Base-by-base conservation (phyloP, 2,888 invertebrate species). In the Achlya flavicornis region DNA sequence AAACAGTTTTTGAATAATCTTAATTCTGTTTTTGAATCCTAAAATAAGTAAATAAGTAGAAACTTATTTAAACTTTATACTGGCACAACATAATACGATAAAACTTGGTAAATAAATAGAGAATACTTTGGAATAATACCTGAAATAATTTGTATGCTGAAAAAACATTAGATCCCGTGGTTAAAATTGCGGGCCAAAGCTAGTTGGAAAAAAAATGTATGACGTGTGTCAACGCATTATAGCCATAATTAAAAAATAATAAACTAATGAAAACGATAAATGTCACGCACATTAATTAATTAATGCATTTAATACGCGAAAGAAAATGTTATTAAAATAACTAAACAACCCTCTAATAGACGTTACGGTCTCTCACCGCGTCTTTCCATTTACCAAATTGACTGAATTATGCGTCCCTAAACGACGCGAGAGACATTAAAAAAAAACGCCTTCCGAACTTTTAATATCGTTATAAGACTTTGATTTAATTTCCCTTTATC, bases 401-500 rank as follows among this genome's bases (percentile, higher is more conserved):
- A 90, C 87, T 93, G 90, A 93, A 92, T 89, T 92, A 93, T 90
- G 81, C 86, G 84, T 90, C 91, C 91, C 92, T 82, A 84, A 90
- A 85, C 87, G 80, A 88, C 84, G 83, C 80, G 78, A 87, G 87
- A 86, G 91, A 93, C 93, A 93, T 93, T 92, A 92, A 91, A 92
- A 91, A 92, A 87, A 90, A 89, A 88, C 83, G 87, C 89, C 89
- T 86, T 79, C 84, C 77, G 82, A 92, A 93, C 91, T 93, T 93
- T 93, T 93, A 93, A 93, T 93, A 91, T 91, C 86, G 84, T 92
- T 91, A 92, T 93, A 93, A 92, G 93, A 91, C 87, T 91, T 92
- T 92, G 93, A 93, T 93, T 93, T 93, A 93, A 93, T 93, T 93
- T 92, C 90, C 88, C 84, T 93, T 93, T 93, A 93, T 93, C 91